phyloP scores from a whole-genome alignment of 2,888 invertebrate species.

The Ellobium chinense region DNA sequence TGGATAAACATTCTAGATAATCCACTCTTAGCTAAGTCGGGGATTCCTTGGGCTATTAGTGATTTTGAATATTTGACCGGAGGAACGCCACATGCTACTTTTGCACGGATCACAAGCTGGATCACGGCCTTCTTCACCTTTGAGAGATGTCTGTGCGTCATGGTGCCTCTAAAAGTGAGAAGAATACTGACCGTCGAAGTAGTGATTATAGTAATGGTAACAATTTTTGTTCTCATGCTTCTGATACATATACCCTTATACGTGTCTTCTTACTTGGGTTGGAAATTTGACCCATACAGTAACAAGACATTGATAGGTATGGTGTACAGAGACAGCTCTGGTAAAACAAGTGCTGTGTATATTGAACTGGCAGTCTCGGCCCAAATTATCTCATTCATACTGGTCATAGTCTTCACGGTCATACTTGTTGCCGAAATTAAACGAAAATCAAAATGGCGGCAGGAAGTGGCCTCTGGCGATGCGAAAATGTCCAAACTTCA shows the following conservation, averaged over 20 bases:
- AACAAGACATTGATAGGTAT: slow-evolving; percentile 12
- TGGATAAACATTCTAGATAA: neutral
- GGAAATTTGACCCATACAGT: slow-evolving; percentile 11
- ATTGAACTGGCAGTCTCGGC: neutral
- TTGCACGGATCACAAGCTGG: slow-evolving; percentile 7
- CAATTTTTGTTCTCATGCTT: neutral
- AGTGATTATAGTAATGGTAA: neutral
- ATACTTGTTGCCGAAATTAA: slow-evolving; percentile 1
- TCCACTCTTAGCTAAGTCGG: neutral
- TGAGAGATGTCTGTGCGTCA: slow-evolving; percentile 11
- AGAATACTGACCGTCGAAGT: neutral
- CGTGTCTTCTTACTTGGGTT: neutral
- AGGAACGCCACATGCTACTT: neutral
- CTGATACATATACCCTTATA: neutral
- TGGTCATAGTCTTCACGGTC: neutral
- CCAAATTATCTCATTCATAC: neutral
- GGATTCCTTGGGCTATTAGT: neutral
- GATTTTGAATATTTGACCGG: neutral
- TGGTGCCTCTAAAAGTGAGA: slow-evolving; percentile 2
- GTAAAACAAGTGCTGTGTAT: neutral
- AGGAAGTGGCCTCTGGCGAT: neutral
- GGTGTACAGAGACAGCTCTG: neutral
- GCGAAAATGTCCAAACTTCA: neutral
- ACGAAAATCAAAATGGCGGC: neutral
- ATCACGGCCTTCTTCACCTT: slow-evolving; percentile 5